Conservation (phyloP, 2,113 vertebrate species). For the Ahaetulla prasina region DNA sequence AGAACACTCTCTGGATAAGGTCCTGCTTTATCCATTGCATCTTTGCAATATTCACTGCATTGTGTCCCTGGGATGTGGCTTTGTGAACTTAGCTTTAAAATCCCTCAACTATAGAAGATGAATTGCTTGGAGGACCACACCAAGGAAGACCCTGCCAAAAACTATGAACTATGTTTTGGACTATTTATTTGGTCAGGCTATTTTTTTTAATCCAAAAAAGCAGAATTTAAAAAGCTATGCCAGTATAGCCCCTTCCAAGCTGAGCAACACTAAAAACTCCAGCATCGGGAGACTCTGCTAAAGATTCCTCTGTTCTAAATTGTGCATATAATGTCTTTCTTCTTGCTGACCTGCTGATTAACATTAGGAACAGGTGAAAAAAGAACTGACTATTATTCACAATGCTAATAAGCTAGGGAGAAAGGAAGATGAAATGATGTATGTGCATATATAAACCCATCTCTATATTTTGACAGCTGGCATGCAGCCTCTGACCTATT, state of each 20-base stretch:
- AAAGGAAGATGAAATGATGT: not conserved
- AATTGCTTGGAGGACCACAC: not conserved
- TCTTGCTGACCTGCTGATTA: not conserved
- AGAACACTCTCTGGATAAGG: not conserved
- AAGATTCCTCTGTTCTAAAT: not conserved
- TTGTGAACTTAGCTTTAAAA: not conserved
- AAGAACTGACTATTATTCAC: not conserved
- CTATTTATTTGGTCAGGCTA: not conserved
- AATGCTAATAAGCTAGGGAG: not conserved
- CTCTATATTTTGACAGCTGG: not conserved
- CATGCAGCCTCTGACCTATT: not conserved
- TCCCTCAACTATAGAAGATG: not conserved
- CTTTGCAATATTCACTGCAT: not conserved
- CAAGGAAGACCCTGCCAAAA: not conserved
- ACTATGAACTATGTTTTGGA: not conserved
- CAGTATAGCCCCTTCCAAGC: not conserved
- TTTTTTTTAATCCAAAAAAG: not conserved
- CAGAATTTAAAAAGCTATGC: not conserved
- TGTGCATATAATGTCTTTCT: not conserved
- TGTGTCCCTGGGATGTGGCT: not conserved
- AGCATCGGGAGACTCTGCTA: not conserved
- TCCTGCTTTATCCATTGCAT: not conserved
- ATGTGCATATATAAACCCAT: not conserved
- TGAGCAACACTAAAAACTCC: not conserved
- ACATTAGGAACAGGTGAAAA: not conserved